A percentile compares a stretch with the other conserved stretches of the same genome.
phyloP scores from a whole-genome alignment of 2,888 invertebrate genomes.

The Ophion obscuratus region DNA sequence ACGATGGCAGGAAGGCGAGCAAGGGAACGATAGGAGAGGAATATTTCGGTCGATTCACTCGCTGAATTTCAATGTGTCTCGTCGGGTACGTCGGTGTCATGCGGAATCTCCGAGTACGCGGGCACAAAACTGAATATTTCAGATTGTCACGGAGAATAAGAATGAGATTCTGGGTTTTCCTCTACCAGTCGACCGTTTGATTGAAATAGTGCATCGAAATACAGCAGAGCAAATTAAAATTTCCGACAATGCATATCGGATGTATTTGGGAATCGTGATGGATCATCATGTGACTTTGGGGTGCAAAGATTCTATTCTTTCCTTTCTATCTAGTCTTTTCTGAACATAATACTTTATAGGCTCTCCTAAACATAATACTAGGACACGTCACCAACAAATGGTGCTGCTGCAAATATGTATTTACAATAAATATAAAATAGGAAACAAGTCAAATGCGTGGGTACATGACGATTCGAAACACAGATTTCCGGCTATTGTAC shows the following conservation, averaged over 20 bases:
- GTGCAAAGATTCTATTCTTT: neutral
- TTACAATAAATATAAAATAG: constrained; percentile 7
- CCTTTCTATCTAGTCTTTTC: too few species aligned
- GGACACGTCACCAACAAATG: neutral
- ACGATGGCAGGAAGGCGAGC: neutral
- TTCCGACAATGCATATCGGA: neutral
- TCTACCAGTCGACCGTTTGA: neutral
- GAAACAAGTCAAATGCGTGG: neutral
- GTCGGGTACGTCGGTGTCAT: constrained; percentile 62
- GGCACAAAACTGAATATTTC: constrained; percentile 48
- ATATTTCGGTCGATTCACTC: constrained; percentile 56
- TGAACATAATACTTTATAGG: too few species aligned
- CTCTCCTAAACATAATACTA: too few species aligned
- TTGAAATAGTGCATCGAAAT: neutral
- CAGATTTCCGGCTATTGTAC: constrained; percentile 24
- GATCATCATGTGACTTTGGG: too few species aligned
- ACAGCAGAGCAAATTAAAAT: neutral
- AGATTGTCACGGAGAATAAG: constrained; percentile 13
- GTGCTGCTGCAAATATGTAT: neutral
- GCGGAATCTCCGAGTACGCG: constrained; percentile 66
- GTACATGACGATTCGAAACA: neutral
- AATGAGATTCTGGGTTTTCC: constrained; percentile 7
- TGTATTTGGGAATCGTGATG: neutral
- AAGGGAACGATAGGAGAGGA: constrained; percentile 17
- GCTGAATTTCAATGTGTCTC: constrained; percentile 71